phyloP scores from a whole-genome alignment of 2,113 vertebrate genomes.

The Triplophysa siluroides region DNA sequence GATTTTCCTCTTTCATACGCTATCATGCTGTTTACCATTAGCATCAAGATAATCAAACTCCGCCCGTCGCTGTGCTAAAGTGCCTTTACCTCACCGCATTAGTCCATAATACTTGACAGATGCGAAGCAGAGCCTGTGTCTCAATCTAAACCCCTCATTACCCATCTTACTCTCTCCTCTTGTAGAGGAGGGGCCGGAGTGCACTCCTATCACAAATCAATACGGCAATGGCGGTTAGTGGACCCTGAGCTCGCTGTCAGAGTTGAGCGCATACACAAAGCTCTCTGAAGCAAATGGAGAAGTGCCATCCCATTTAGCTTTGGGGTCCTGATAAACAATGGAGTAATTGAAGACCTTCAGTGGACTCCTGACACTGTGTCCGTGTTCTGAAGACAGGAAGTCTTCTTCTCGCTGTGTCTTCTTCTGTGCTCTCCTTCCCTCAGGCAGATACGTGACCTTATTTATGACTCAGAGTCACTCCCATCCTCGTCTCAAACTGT shows the following conservation, averaged over 20 bases:
- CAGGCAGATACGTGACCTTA: conserved; percentile 70
- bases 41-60: conserved; percentile 27
- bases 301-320: conserved; percentile 65
- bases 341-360: conserved; percentile 68
- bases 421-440: conserved; percentile 42
- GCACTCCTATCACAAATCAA: conserved; percentile 74
- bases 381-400: conserved; percentile 33
- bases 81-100: conserved; percentile 26
- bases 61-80: conserved; percentile 2
- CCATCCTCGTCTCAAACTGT: conserved; percentile 8
- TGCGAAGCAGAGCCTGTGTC: background rate
- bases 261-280: conserved; percentile 73
- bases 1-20: conserved; percentile 18
- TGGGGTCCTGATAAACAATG: conserved; percentile 69
- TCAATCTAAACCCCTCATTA: conserved; percentile 59
- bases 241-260: conserved; percentile 64
- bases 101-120: conserved; percentile 34
- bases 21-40: conserved; percentile 22
- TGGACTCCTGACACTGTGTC: conserved; percentile 45
- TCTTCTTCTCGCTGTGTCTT: conserved; percentile 34
- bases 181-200: conserved; percentile 48
- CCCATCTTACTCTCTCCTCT: conserved; percentile 56
- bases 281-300: conserved; percentile 62
- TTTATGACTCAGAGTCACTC: conserved; percentile 60
- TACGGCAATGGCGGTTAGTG: conserved; percentile 68